Conservation (phyloP, 2,888 invertebrate species). For the Osmoderma eremita region DNA sequence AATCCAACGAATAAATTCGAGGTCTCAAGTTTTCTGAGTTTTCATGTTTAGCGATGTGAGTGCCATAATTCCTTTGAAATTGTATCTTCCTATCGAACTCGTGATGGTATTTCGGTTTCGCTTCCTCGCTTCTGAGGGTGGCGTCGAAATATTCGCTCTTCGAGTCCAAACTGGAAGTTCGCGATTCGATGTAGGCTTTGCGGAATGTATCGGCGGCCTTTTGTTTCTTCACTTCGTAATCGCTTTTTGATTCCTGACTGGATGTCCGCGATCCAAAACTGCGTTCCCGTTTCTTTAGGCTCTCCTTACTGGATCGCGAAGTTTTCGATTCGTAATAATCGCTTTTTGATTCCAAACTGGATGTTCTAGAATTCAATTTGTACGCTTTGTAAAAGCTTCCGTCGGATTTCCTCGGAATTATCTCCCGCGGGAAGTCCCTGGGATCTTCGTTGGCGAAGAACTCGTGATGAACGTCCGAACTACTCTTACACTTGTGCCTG, state of each 20-base stretch:
- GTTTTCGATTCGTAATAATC: conserved; percentile 74
- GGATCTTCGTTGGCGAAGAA: conserved; percentile 83
- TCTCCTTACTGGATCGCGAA: conserved; percentile 71
- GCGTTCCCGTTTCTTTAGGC: conserved; percentile 62
- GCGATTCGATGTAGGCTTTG: conserved; percentile 66
- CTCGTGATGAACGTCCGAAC: conserved; percentile 76
- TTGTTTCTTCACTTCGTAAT: conserved; percentile 61
- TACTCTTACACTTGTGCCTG: conserved; percentile 71
- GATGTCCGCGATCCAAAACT: conserved; percentile 69
- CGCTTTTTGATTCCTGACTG: conserved; percentile 74
- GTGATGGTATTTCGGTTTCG: conserved; percentile 49
- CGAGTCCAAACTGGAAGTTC: conserved; percentile 77
- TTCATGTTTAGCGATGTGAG: conserved; percentile 54
- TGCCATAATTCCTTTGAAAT: conserved; percentile 63
- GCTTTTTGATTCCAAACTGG: conserved; percentile 76
- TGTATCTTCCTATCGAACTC: conserved; percentile 62
- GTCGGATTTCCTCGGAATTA: conserved; percentile 77
- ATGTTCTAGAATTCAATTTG: conserved; percentile 73
- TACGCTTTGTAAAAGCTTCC: conserved; percentile 78
- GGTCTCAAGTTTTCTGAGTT: too few relatives aligned
- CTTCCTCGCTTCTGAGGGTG: conserved; percentile 56
- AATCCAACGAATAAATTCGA: conserved; percentile 44
- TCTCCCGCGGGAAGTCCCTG: conserved; percentile 77
- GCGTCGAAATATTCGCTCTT: conserved; percentile 72
- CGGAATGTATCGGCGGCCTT: conserved; percentile 55